Evolutionary conservation across 2,888 invertebrate genomes (phyloP).

Genomic region (Phanerotoma sp.): DNA sequence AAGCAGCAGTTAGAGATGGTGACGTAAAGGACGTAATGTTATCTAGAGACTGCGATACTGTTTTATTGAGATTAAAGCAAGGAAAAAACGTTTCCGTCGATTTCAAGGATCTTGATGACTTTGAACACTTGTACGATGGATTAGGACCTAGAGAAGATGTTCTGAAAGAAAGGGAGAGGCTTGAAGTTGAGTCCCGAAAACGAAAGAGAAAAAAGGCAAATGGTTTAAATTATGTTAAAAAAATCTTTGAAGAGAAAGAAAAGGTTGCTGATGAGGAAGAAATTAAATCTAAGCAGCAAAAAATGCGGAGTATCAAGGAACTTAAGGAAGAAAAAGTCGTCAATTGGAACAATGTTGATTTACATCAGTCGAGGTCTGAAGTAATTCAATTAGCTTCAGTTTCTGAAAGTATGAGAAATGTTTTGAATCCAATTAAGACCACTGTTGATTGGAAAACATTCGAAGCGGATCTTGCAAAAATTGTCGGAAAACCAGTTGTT

Average conservation of each 20-base stretch:
- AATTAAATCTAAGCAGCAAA: conserved; percentile 54
- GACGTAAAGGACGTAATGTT: conserved; percentile 77
- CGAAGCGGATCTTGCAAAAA: conserved; percentile 61
- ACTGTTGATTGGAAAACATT: conserved; percentile 68
- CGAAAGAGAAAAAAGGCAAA: conserved; percentile 66
- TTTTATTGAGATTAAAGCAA: conserved; percentile 71
- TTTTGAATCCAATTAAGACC: conserved; percentile 66
- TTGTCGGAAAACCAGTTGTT: conserved; percentile 42
- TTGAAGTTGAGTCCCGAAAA: conserved; percentile 61
- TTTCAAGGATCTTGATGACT: conserved; percentile 63
- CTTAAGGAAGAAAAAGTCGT: conserved; percentile 51
- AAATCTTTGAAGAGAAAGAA: conserved; percentile 79
- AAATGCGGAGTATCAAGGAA: conserved; percentile 48
- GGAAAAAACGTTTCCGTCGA: conserved; percentile 76
- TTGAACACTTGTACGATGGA: conserved; percentile 68
- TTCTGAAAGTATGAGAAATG: conserved; percentile 64
- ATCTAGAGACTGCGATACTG: conserved; percentile 74
- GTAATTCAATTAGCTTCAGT: conserved; percentile 56
- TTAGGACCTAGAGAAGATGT: conserved; percentile 70
- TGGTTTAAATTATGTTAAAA: conserved; percentile 66
- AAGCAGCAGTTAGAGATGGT: conserved; percentile 75
- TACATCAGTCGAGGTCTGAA: conserved; percentile 61
- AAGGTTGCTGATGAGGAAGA: conserved; percentile 68
- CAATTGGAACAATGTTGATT: conserved; percentile 60
- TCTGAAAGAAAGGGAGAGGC: conserved; percentile 63